Base-by-base conservation (phyloP, 1,140 invertebrate genomes). In the Drosophila santomea region DNA sequence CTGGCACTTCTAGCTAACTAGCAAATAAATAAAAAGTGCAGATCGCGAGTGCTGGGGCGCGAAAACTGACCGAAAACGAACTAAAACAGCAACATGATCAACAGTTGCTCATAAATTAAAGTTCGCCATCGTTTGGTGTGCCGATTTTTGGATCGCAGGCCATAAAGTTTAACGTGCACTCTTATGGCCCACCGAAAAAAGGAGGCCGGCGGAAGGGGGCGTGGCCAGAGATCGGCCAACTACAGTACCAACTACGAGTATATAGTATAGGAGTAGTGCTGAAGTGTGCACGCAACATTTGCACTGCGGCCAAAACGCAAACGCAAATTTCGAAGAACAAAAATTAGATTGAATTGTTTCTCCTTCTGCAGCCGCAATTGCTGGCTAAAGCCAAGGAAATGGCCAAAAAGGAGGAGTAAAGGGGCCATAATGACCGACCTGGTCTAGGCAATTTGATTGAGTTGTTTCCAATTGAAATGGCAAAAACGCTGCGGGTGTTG, bases 401-500 rank as follows among this genome's bases (percentile, higher is more conserved):
- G 44, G 15, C 38, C 12, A 4, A 39, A 14, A 20, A 2, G 36
- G 11, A 14, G 38, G 43, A 25, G 41, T 35, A 10, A 32, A 8
- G 41, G 67, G n/a, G 15, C 54, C 77, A 89, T 89, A 89, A 89
- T 89, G 82, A 86, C 79, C 75, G 68, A 64, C 67, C 77, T 59
- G 78, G 64, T 55, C 66, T 56, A 58, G 52, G 79, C 84, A 89
- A 89, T 89, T 89, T 89, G 80, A 89, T 89, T 89, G 84, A 89
- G 84, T 89, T 78, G 84, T 89, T 89, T 89, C 80, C 84, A 89
- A 89, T 89, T 89, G 84, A 58, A 89, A 89, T 89, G 58, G 73
- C 73, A 72, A 76, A 71, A 86, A 71, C 85, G 84, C 84, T 89
- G 84, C 84, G 84, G 84, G 84, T 84, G 84, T 88, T 88, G 83